phyloP scores from a whole-genome alignment of 2,888 invertebrate genomes.

The Lissonota sp. region DNA sequence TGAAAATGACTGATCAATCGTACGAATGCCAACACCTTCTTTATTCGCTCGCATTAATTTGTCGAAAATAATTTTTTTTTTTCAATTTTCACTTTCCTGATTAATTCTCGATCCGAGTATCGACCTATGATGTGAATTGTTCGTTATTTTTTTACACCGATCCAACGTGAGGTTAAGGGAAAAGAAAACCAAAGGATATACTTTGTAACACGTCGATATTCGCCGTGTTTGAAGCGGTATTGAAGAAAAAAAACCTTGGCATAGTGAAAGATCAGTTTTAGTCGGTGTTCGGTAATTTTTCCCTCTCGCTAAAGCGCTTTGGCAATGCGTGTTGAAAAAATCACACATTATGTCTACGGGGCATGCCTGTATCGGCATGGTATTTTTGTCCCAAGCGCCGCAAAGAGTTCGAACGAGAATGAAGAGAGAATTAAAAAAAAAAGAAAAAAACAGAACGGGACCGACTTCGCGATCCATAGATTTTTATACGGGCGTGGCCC shows the following conservation, averaged over 20 bases:
- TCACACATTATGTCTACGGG: slow-evolving; percentile 1
- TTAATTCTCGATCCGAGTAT: too few species aligned
- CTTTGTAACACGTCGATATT: background rate
- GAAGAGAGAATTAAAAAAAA: too few species aligned
- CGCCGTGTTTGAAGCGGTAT: background rate
- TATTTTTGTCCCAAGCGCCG: background rate
- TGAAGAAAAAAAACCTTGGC: background rate
- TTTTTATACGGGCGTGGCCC: slow-evolving; percentile 53
- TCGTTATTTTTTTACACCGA: too few species aligned
- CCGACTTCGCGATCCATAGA: slow-evolving; percentile 49
- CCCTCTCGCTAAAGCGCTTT: slow-evolving; percentile 3
- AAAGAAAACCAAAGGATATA: too few species aligned
- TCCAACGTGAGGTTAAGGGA: too few species aligned
- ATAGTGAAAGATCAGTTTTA: slow-evolving; percentile 14
- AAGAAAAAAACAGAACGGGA: slow-evolving; percentile 52
- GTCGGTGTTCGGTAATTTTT: slow-evolving; percentile 5
- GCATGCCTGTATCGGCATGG: slow-evolving; percentile 1
- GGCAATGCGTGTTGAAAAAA: slow-evolving; percentile 2
- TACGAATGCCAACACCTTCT: too few species aligned
- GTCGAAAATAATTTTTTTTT: too few species aligned
- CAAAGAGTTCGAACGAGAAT: slow-evolving; percentile 28
- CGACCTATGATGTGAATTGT: too few species aligned
- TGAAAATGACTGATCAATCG: too few species aligned
- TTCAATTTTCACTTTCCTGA: too few species aligned
- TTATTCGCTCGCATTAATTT: too few species aligned